Percentiles rank a stretch among this genome's conserved stretches.
phyloP scores from a whole-genome alignment of 2,888 invertebrate species.

The Stomorhina lunata region DNA sequence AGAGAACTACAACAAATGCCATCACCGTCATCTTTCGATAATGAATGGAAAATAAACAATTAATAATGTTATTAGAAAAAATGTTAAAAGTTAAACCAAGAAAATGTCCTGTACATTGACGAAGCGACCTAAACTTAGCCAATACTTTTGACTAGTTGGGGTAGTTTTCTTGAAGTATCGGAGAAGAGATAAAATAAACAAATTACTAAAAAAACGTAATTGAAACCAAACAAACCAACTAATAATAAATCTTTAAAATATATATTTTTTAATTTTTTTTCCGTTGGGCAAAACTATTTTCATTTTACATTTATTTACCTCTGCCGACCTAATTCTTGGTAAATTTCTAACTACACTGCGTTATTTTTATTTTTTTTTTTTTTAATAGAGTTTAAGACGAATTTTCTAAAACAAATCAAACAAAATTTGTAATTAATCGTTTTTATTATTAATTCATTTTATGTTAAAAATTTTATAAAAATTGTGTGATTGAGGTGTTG shows the following conservation, averaged over 20 bases:
- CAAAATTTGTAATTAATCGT: constrained; percentile 13
- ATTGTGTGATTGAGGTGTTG: not conserved
- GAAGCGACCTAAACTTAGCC: too few species aligned
- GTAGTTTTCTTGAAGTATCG: too few species aligned
- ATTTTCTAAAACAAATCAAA: not conserved
- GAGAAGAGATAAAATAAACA: constrained; percentile 47
- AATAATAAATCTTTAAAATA: constrained; percentile 21
- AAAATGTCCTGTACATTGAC: too few species aligned
- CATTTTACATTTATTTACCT: not conserved
- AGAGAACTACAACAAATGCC: constrained; percentile 33
- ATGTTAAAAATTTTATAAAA: not conserved
- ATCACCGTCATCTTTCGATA: constrained; percentile 18
- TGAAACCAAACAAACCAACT: constrained; percentile 42
- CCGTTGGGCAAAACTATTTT: not conserved
- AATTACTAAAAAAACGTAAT: constrained; percentile 53
- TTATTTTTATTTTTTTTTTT: constrained; percentile 2
- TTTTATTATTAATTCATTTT: constrained; percentile 3
- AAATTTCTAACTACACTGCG: not conserved
- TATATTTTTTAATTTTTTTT: not conserved
- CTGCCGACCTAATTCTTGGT: not conserved
- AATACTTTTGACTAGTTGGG: too few species aligned
- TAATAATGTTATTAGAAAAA: constrained; percentile 55
- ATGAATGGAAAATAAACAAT: constrained; percentile 38
- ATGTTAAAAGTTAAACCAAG: constrained; percentile 50
- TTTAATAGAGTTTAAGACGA: not conserved